phyloP scores from a whole-genome alignment of 2,888 invertebrate genomes.

The Zaprionus obscuricornis region DNA sequence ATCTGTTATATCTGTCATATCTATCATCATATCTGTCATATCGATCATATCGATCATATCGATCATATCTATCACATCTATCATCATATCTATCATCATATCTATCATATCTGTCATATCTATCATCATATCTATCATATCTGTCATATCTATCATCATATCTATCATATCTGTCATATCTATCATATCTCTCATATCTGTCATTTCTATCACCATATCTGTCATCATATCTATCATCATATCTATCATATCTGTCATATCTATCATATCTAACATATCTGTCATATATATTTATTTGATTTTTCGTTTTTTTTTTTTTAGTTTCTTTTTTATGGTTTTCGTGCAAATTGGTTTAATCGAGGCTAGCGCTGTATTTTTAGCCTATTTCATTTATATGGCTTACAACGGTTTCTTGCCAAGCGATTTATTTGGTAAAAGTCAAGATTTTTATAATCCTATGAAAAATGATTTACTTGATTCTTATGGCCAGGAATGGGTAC shows the following conservation, averaged over 20 bases:
- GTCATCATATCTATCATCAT: neutral
- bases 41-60: neutral
- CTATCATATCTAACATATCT: too few species aligned
- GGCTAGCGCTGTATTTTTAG: conserved; percentile 42
- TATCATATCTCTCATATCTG: too few species aligned
- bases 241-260: too few species aligned
- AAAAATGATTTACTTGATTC: conserved; percentile 47
- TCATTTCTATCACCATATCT: too few species aligned
- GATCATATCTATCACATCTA: too few species aligned
- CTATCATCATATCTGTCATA: neutral
- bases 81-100: too few species aligned
- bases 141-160: too few species aligned
- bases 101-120: too few species aligned
- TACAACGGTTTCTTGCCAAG: conserved; percentile 49
- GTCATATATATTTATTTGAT: too few species aligned
- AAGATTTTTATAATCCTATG: conserved; percentile 29
- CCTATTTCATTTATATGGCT: conserved; percentile 51
- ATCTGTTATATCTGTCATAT: too few species aligned
- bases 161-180: too few species aligned
- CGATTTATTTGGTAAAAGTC: conserved; percentile 16
- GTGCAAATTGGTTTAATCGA: conserved; percentile 51
- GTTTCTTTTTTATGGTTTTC: conserved; percentile 45
- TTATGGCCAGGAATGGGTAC: conserved; percentile 67
- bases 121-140: too few species aligned
- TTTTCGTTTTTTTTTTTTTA: conserved; percentile 5